Percentiles rank a stretch among this genome's conserved stretches.
Conservation (phyloP, 2,888 invertebrate species). For the Nycteola revayana region DNA sequence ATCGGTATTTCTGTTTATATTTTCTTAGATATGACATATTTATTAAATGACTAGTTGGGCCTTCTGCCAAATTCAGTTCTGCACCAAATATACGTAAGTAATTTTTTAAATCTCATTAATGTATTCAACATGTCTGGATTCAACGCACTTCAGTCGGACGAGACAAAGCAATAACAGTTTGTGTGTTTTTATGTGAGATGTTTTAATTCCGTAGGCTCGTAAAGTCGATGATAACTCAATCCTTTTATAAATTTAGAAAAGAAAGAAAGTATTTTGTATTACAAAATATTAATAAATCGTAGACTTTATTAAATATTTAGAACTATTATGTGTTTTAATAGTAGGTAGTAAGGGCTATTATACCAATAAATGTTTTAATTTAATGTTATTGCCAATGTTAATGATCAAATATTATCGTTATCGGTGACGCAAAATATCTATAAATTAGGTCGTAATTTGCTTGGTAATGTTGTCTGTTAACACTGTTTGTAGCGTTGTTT, state of each 20-base stretch:
- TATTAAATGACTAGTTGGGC: conserved; percentile 54
- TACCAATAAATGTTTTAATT: conserved; percentile 16
- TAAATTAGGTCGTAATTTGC: background rate
- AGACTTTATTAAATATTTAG: conserved; percentile 14
- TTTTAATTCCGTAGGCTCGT: conserved; percentile 36
- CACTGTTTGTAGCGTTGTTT: too few relatives aligned
- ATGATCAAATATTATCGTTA: conserved; percentile 9
- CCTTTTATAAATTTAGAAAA: conserved; percentile 27
- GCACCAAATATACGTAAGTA: conserved; percentile 47
- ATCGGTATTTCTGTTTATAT: conserved; percentile 48
- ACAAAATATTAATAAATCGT: conserved; percentile 19
- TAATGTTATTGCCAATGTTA: conserved; percentile 14
- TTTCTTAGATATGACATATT: conserved; percentile 55
- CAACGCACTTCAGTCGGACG: conserved; percentile 35
- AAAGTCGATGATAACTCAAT: conserved; percentile 37
- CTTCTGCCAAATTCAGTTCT: conserved; percentile 58
- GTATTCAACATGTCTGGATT: conserved; percentile 46
- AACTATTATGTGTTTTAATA: conserved; percentile 1
- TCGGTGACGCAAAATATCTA: conserved; percentile 2
- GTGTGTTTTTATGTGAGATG: conserved; percentile 35
- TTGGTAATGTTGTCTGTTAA: too few relatives aligned
- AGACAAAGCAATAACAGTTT: conserved; percentile 42
- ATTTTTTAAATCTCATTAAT: conserved; percentile 53
- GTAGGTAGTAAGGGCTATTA: conserved; percentile 19
- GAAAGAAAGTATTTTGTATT: conserved; percentile 20